phyloP scores from a whole-genome alignment of 2,797 vertebrate genomes.

The Gymnoscopelus braueri region DNA sequence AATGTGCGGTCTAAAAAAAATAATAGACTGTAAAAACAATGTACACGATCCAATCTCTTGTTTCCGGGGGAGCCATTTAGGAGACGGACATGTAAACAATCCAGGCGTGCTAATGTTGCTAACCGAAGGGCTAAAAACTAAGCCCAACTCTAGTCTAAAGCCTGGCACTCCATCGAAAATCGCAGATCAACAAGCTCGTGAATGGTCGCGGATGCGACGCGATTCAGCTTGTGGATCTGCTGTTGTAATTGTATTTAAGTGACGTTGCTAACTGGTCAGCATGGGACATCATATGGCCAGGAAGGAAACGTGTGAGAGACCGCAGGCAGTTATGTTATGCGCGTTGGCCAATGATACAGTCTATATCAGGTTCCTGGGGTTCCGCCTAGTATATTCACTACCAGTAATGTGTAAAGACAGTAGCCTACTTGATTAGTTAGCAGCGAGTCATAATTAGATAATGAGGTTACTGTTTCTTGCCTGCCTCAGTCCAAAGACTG shows the following conservation, averaged over 20 bases:
- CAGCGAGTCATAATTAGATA: constrained; percentile 26
- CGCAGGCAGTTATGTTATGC: constrained; percentile 2
- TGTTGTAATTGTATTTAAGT: too few species aligned
- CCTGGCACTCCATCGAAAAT: too few species aligned
- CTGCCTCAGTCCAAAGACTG: constrained; percentile 86
- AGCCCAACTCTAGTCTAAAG: too few species aligned
- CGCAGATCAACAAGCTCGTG: too few species aligned
- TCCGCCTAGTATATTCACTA: neutral
- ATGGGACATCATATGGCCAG: constrained; percentile 22
- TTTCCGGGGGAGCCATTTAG: constrained; percentile 69
- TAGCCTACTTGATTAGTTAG: neutral
- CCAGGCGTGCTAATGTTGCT: constrained; percentile 23
- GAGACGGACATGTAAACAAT: constrained; percentile 72
- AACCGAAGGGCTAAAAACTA: neutral
- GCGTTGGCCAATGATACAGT: neutral
- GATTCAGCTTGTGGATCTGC: too few species aligned
- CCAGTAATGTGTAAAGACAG: neutral
- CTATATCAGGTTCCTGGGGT: neutral
- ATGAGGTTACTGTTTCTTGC: constrained; percentile 92
- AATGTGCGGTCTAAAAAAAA: neutral
- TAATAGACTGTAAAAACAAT: neutral
- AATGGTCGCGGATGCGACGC: too few species aligned
- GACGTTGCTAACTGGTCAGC: neutral
- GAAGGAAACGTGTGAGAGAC: constrained; percentile 55
- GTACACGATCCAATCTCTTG: constrained; percentile 28